These are phyloP conservation scores for Helicolenus hilgendorfi DNA, from an alignment of 2,797 vertebrate genomes.

Conservation along the genomic window DNA sequence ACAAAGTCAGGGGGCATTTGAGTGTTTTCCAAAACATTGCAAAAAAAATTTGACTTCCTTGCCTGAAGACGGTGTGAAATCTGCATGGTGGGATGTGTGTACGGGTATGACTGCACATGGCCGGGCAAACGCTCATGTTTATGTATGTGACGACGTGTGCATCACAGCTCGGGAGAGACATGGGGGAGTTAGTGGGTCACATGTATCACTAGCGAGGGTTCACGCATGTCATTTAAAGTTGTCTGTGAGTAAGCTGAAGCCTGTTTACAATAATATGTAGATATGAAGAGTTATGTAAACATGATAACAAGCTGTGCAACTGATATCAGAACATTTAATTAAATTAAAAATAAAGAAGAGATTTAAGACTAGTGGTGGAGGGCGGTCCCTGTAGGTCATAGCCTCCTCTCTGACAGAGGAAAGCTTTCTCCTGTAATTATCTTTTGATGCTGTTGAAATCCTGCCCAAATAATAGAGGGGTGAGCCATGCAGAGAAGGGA, in stretches of 20 bases:
- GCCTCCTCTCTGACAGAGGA: constrained; percentile 6
- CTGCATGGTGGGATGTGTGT: constrained; percentile 15
- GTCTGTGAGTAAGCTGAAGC: constrained; percentile 2
- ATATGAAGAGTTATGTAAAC: constrained; percentile 17
- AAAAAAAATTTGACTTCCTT: background rate
- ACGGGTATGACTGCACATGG: constrained; percentile 32
- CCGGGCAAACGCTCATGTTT: constrained; percentile 48
- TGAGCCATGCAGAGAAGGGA: constrained; percentile 38
- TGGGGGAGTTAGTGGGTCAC: constrained; percentile 42
- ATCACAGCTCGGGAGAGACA: constrained; percentile 28
- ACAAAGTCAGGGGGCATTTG: constrained; percentile 16
- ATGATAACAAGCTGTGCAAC: background rate
- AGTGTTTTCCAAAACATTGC: constrained; percentile 39
- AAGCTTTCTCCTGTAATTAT: constrained; percentile 64
- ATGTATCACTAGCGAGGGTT: constrained; percentile 39
- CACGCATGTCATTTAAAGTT: constrained; percentile 14
- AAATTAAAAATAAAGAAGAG: background rate
- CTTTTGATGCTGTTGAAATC: constrained; percentile 56
- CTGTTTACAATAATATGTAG: constrained; percentile 21
- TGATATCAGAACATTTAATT: constrained; percentile 8
- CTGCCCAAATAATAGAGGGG: constrained; percentile 42
- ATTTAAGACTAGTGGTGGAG: background rate
- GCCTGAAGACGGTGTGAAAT: constrained; percentile 17
- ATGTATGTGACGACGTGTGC: constrained; percentile 47
- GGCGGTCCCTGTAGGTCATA: constrained; percentile 24